Percentiles rank a stretch among this genome's conserved stretches.
Conservation (phyloP, 2,113 vertebrate genomes). For the Coregonus clupeaformis region DNA sequence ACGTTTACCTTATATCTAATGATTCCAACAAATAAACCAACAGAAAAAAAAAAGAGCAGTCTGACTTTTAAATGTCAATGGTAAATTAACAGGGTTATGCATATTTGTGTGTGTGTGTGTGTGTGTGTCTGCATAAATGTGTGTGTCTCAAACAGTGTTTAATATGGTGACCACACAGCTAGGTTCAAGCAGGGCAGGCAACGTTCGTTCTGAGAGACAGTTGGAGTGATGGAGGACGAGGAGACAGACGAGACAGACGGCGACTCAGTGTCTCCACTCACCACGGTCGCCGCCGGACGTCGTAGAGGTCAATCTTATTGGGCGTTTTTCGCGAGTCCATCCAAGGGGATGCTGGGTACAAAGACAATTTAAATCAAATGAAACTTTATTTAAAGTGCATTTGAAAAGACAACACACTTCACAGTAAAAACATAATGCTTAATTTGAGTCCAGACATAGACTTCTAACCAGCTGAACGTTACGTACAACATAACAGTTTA, state of each 20-base stretch:
- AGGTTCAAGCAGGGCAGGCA: neutral
- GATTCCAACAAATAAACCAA: neutral
- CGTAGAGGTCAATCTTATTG: constrained; percentile 95
- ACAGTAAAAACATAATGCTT: too few species aligned
- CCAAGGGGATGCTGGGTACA: constrained; percentile 87
- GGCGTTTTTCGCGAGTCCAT: constrained; percentile 82
- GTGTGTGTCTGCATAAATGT: neutral
- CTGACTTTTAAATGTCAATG: neutral
- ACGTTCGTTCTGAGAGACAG: neutral
- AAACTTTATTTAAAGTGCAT: too few species aligned
- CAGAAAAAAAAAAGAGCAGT: neutral
- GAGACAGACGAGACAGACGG: neutral
- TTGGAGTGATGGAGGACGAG: neutral
- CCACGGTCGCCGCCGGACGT: constrained; percentile 95
- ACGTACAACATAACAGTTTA: too few species aligned
- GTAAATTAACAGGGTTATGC: neutral
- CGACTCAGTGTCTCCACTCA: constrained; percentile 60
- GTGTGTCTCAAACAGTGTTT: constrained; percentile 7
- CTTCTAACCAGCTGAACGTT: too few species aligned
- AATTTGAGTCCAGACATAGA: too few species aligned
- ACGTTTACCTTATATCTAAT: too few species aligned
- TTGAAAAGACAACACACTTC: too few species aligned
- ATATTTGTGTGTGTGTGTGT: neutral
- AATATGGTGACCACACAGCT: constrained; percentile 5
- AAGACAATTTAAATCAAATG: neutral